Evolutionary conservation across 2,797 vertebrate species (phyloP), one percentile per base, ranked within the genome.

Genomic region (Eremophila alpestris): DNA sequence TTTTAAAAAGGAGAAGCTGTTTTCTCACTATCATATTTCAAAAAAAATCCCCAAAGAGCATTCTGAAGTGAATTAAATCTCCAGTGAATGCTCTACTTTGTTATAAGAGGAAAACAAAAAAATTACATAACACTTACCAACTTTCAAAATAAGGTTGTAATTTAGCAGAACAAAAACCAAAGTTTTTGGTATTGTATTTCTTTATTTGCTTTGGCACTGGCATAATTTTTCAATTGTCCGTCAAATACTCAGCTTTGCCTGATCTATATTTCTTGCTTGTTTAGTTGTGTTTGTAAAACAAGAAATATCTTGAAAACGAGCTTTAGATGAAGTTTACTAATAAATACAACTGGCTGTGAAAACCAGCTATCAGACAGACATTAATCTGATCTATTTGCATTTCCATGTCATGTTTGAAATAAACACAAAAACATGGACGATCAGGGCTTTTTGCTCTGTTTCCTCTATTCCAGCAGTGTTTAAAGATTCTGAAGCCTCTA

Each of bases 181-280:
- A 69, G 67, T 13, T 86, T 93, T 95, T 87, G 63, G 69, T 91
- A 94, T 83, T 91, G 80, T 81, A 62, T 93, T 95, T 93, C 32
- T 88, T 95, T 91, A 81, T 95, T 95, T 95, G 74, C 67, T 90
- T 96, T 96, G 87, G 77, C 69, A n/a, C 10, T 56, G 20, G 16
- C 1, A 4, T 87, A 51, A 62, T n/a, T 83, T 86, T 91, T 88
- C 7, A 1, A 40, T 87, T 88, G n/a, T 38, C 9, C 20, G 7
- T 88, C 43, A 59, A 45, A 86, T 79, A 46, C 29, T 81, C 10
- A 2, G 10, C 88, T 93, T 76, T 84, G 30, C 26, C 43, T 3
- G 2, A 64, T 83, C 40, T 90, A 5, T 84, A 92, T 88, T 94
- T 92, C 58, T 89, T 88, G 32, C 29, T 71, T 30, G 27, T 80